Conservation (phyloP, 2,113 vertebrate species). For the Ciconia boyciana region DNA sequence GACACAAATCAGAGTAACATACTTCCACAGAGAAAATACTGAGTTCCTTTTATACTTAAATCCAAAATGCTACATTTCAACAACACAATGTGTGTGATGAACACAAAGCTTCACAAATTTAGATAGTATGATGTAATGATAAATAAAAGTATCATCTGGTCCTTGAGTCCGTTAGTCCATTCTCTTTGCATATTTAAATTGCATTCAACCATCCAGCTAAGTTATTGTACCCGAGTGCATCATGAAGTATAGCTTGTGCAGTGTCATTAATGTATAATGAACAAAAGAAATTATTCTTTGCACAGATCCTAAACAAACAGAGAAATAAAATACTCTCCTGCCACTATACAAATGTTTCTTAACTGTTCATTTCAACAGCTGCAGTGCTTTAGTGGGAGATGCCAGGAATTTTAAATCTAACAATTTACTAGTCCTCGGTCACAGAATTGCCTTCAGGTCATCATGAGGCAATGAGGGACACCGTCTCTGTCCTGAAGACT, state of each 20-base stretch:
- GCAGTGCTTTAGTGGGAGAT: neutral
- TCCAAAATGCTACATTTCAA: neutral
- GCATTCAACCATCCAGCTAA: neutral
- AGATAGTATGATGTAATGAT: neutral
- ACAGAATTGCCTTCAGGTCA: neutral
- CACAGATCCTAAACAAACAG: neutral
- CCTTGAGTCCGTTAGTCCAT: neutral
- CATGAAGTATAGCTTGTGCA: neutral
- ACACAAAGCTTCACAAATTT: neutral
- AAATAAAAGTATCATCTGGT: neutral
- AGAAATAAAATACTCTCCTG: neutral
- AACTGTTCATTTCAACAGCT: neutral
- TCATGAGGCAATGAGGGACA: neutral
- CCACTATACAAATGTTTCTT: neutral
- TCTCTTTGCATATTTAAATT: conserved; percentile 11
- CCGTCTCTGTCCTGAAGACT: neutral
- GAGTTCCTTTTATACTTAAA: neutral
- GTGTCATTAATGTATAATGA: neutral
- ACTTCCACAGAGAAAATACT: neutral
- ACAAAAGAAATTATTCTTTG: neutral
- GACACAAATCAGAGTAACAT: neutral
- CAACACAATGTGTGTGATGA: neutral
- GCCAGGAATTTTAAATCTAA: neutral
- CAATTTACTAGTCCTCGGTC: neutral
- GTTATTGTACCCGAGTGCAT: neutral